Base-by-base conservation (phyloP, 2,888 invertebrate genomes). In the Homarus gammarus region DNA sequence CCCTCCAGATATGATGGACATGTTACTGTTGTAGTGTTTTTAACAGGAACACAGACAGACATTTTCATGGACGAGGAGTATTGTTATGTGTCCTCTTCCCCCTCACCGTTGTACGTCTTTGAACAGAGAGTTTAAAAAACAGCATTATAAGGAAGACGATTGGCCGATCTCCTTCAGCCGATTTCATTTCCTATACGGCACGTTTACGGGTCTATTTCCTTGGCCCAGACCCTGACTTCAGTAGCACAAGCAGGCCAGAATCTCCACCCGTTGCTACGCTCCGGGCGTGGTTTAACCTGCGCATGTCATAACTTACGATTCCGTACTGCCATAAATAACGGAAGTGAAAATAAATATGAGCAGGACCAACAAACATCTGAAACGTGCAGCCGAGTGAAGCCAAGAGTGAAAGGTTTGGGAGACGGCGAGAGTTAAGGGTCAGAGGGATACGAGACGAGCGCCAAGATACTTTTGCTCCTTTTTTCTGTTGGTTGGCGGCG, bases 381-480 rank as follows among this genome's bases (percentile, higher is more conserved):
- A 27, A 64, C 18, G 64, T 27, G 64, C 3, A 6, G 64, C 27
- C 22, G 15, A 56, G 56, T 18, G 56, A 64, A 64, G 64, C 27
- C 64, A 64, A 64, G 64, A 64, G 64, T 64, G n/a, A 27, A 64
- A 64, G 64, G 64, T 18, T 64, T 10, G 64, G 27, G 27, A 64
- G 64, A 27, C 64, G 27, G 64, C 64, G 64, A 64, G 64, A n/a
- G 64, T n/a, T n/a, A 64, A 27, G 64, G 27, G 64, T 27, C 64
- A 64, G 1, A 27, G 64, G 64, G n/a, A 27, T 64, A 64, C 64
- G 64, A 64, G 64, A 64, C 64, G 5, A 8, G 6, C 44, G 44
- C 44, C 44, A 44, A 64, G 5, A 64, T n/a, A 56, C 27, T 64
- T 27, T 64, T 64, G 64, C n/a, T 27, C 10, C 27, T 64, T 64